phyloP scores from a whole-genome alignment of 2,797 vertebrate genomes.

The Enteromius unitaeniatus region DNA sequence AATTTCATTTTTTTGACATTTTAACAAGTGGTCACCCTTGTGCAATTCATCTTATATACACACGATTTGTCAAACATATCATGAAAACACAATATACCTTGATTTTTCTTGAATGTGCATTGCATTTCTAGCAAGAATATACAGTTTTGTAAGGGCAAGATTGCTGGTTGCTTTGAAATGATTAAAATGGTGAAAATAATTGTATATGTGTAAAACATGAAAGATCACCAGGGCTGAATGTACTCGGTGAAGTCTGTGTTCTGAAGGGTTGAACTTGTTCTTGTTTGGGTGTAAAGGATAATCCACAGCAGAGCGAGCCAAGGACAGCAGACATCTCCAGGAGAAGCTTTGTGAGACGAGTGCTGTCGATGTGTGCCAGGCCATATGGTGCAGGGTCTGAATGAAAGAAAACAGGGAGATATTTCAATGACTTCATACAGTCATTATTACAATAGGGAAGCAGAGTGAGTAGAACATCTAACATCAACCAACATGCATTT shows the following conservation, averaged over 20 bases:
- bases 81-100: not conserved
- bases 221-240: not conserved
- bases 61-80: not conserved
- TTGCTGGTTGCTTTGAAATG: not conserved
- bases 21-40: not conserved
- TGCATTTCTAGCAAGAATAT: not conserved
- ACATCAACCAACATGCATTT: not conserved
- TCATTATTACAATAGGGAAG: not conserved
- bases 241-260: not conserved
- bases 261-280: not conserved
- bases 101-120: not conserved
- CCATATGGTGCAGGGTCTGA: not conserved
- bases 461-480: not conserved
- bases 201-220: not conserved
- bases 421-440: not conserved
- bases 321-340: constrained; percentile 15
- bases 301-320: constrained; percentile 3
- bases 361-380: not conserved
- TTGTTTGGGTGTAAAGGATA: not conserved
- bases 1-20: not conserved
- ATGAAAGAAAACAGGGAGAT: not conserved
- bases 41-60: not conserved
- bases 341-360: not conserved
- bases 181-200: too few relatives aligned
- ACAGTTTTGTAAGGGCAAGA: not conserved